Evolutionary conservation across 2,888 invertebrate genomes (phyloP).

Genomic region (Malachius bipustulatus): DNA sequence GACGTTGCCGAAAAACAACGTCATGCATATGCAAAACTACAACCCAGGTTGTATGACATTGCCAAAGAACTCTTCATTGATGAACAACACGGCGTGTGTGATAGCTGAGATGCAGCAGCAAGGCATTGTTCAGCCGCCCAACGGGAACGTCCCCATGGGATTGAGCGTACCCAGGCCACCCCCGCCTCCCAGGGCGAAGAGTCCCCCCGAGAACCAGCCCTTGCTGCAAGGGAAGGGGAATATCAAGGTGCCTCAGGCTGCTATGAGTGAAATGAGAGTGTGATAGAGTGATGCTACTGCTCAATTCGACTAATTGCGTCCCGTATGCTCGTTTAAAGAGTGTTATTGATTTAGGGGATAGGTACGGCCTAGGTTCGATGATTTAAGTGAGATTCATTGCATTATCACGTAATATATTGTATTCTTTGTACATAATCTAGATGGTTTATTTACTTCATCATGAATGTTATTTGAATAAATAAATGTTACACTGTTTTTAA

Average conservation of each 20-base stretch:
- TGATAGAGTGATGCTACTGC: slow-evolving; percentile 44
- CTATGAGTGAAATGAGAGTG: slow-evolving; percentile 84
- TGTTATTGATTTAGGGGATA: too few relatives aligned
- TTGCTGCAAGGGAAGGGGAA: slow-evolving; percentile 40
- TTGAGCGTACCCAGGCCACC: slow-evolving; percentile 46
- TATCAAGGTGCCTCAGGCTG: slow-evolving; percentile 64
- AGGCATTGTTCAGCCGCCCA: slow-evolving; percentile 46
- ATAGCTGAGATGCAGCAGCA: slow-evolving; percentile 47
- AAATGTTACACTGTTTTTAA: too few relatives aligned
- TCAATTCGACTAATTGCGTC: slow-evolving; percentile 27
- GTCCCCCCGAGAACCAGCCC: slow-evolving; percentile 46
- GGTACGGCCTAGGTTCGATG: too few relatives aligned
- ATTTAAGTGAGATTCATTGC: too few relatives aligned
- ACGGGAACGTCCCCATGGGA: slow-evolving; percentile 46
- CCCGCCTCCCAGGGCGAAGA: slow-evolving; percentile 44
- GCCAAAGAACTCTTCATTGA: slow-evolving; percentile 45
- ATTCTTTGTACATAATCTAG: too few relatives aligned
- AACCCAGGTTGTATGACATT: slow-evolving; percentile 40
- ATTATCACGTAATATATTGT: too few relatives aligned
- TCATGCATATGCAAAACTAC: slow-evolving; percentile 35
- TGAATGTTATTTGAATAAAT: too few relatives aligned
- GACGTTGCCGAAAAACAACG: slow-evolving; percentile 42
- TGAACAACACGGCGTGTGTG: slow-evolving; percentile 40
- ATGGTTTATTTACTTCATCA: too few relatives aligned
- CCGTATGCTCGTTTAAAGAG: too few relatives aligned